Base-by-base conservation (phyloP, 2,797 vertebrate species). In the Aldrovandia affinis region DNA sequence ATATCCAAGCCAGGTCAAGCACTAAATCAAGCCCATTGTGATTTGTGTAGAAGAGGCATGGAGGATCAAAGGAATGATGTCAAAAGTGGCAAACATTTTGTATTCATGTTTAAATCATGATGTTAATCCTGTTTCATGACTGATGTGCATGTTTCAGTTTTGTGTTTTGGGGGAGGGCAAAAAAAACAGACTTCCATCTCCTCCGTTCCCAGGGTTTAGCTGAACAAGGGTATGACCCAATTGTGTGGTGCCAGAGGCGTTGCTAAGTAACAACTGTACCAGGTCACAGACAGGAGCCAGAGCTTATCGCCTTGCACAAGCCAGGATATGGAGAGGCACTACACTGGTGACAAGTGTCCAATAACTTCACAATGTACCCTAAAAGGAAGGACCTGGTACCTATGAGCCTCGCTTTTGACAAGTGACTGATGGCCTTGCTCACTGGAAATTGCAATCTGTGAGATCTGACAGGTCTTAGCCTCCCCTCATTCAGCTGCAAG, bases 211-310 rank as follows among this genome's bases (percentile, higher is more conserved):
- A 28, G 78, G 78, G 77, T 79, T 52, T 54, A 80, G 52, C 30
- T 33, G 52, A 80, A 55, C 15, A 7, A 80, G 30, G 25, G 44
- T 54, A 50, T 80, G 78, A 80, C 50, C 78, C 78, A 80, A 54
- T 55, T 55, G 78, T 33, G 55, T 20, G 28, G 28, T 33, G 78
- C 78, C 47, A 33, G 28, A 80, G 78, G 52, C 52, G 52, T 33
- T 80, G 78, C 50, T 80, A 50, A 54, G 44, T 54, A 80, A 80
- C 44, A 50, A 18, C 50, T 55, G 50, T 54, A 80, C 78, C 47
- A 80, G 78, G 78, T 80, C 78, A 80, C 28, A 52, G 78, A 55
- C 78, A 80, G 78, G 47, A 52, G 15, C 18, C 47, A 28, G 47
- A 79, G 47, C 25, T 54, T 30, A 52, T 15, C 14, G 22, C 28